Evolutionary conservation across 2,888 invertebrate species (phyloP), one percentile per base, ranked within the genome.

Genomic region (Xestia sexstrigata): DNA sequence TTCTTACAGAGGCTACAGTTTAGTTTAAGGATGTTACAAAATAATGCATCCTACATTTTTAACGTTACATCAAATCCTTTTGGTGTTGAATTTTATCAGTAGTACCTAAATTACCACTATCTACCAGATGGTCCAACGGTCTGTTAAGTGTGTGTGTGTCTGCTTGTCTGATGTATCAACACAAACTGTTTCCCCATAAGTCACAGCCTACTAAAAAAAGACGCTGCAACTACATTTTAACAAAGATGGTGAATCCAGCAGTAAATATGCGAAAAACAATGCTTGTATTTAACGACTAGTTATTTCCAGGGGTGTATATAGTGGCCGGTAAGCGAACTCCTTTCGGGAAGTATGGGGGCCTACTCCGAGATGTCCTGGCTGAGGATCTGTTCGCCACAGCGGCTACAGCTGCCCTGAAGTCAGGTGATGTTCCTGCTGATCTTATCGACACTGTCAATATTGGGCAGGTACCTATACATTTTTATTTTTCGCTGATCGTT

Each of bases 401-500:
- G 30, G 85, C 81, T 30, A 69, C 20, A 66, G 79, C 78, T 9
- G 84, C 85, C 9, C 26, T 86, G 23, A 45, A 65, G 47, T 78
- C 75, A 1, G 69, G 66, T n/a, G 69, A 52, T 13, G 63, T 86
- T 1, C 13, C 60, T n/a, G 78, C 80, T 6, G 49, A 70, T 4
- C 30, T 74, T 49, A 65, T 86, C 17, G 85, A 86, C 45, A 85
- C 86, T n/a, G 79, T 85, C 47, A 86, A 85, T 58, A 81, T 84
- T 3, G 84, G 84, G 20, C 42, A 70, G 78, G 79, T 79, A n/a
- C n/a, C n/a, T n/a, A 65, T 42, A 15, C 39, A 60, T 20, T 13
- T 26, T 13, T 13, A n/a, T n/a, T 23, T 5, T 23, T 23, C 7
- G 15, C 1, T 39, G 15, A n/a, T 42, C 20, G 11, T 26, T 66